Evolutionary conservation across 2,113 vertebrate genomes (phyloP).

Genomic region (Blennius ocellaris): DNA sequence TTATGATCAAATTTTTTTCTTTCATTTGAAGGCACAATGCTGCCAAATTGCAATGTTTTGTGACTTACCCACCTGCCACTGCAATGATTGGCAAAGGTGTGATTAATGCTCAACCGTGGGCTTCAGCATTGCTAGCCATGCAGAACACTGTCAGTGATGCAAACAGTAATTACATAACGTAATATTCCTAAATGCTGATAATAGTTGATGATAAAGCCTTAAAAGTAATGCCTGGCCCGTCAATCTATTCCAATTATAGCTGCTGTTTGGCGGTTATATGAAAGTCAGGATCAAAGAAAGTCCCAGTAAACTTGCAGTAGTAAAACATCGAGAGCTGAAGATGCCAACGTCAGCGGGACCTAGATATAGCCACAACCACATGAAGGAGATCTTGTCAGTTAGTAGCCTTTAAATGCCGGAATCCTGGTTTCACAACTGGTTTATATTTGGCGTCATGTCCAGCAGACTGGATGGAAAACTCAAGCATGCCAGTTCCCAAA

Average conservation of each 20-base stretch:
- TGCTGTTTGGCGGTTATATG: not conserved
- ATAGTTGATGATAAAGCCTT: constrained; percentile 5
- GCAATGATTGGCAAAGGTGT: constrained; percentile 49
- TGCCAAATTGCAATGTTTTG: constrained; percentile 59
- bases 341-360: no score
- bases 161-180: constrained; percentile 32
- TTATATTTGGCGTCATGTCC: constrained; percentile 25
- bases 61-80: constrained; percentile 53
- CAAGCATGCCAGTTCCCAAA: constrained; percentile 51
- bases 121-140: constrained; percentile 33
- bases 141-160: constrained; percentile 29
- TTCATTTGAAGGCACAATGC: constrained; percentile 63
- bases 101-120: constrained; percentile 60
- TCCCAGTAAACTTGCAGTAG: no score
- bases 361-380: no score
- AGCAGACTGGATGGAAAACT: constrained; percentile 29
- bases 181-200: constrained; percentile 44
- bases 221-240: constrained; percentile 6
- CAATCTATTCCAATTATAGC: not conserved
- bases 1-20: constrained; percentile 70
- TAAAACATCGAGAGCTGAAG: no score
- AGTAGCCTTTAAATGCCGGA: no score
- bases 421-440: not conserved
- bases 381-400: no score
- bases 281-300: no score